Evolutionary conservation across 2,113 vertebrate species (phyloP).

Genomic region (Trichomycterus rosablanca): DNA sequence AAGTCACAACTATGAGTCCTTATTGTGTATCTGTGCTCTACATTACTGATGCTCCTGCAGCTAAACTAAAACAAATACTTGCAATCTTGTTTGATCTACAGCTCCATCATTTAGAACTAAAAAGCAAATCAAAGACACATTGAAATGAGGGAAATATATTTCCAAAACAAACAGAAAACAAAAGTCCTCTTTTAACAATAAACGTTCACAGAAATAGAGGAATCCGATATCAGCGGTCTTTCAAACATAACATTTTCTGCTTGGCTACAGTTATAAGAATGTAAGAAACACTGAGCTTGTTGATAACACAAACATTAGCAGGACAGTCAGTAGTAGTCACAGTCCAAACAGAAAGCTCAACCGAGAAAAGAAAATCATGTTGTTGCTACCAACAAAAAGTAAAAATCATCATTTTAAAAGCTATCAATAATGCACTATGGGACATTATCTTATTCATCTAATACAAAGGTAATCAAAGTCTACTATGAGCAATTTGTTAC

Average conservation of each 20-base stretch:
- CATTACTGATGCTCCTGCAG: no score
- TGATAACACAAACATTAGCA: slow-evolving; percentile 13
- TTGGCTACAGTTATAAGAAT: slow-evolving; percentile 35
- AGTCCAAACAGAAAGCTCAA: slow-evolving; percentile 6
- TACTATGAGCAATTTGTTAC: no score
- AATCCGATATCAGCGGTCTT: slow-evolving; percentile 22
- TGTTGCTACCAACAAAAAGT: not conserved
- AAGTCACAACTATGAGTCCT: no score
- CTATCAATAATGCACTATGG: no score
- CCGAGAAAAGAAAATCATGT: slow-evolving; percentile 13
- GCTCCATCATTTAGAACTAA: no score
- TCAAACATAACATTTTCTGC: slow-evolving; percentile 33
- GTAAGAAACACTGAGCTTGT: slow-evolving; percentile 10
- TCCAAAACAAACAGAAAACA: slow-evolving; percentile 48
- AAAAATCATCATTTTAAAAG: no score
- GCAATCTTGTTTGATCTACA: no score
- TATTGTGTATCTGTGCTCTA: no score
- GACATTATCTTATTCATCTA: no score
- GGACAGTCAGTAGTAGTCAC: slow-evolving; percentile 48
- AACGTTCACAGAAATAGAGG: slow-evolving; percentile 53
- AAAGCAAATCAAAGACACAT: not conserved
- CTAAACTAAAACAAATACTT: no score
- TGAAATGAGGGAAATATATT: slow-evolving; percentile 62
- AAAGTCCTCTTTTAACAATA: slow-evolving; percentile 52
- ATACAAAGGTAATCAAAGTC: no score